phyloP scores from a whole-genome alignment of 2,113 vertebrate species.

The Sander vitreus region DNA sequence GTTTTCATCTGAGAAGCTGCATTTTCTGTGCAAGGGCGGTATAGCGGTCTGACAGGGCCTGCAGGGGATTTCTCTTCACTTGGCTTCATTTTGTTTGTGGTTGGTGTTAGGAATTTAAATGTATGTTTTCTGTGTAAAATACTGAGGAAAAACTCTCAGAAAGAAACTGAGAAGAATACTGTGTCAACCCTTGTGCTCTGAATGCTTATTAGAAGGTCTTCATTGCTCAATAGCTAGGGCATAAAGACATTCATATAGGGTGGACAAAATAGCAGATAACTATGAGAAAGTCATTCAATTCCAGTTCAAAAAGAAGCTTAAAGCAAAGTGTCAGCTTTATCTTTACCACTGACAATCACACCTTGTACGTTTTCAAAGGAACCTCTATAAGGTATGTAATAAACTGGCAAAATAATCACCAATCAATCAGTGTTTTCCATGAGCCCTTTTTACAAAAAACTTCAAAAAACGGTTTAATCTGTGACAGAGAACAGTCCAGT shows the following conservation, averaged over 20 bases:
- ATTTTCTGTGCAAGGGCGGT: constrained; percentile 4
- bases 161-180: constrained; percentile 18
- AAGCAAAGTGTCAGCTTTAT: not conserved
- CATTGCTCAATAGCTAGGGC: not conserved
- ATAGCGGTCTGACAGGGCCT: not conserved
- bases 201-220: not conserved
- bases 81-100: not conserved
- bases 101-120: constrained; percentile 46
- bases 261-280: not conserved
- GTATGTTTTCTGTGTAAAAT: constrained; percentile 26
- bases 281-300: not conserved
- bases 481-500: too few relatives aligned
- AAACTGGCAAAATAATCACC: not conserved
- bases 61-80: not conserved
- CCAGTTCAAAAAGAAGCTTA: not conserved
- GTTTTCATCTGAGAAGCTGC: constrained; percentile 6
- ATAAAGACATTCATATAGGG: not conserved
- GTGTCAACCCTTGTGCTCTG: constrained; percentile 9
- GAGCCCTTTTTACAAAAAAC: too few relatives aligned
- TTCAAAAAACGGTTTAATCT: too few relatives aligned
- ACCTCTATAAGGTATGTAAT: not conserved
- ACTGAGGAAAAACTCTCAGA: too few relatives aligned
- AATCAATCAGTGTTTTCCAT: not conserved
- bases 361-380: not conserved
- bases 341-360: not conserved